Conservation (phyloP, 2,888 invertebrate genomes). For the Aspidiotus rigidus region DNA sequence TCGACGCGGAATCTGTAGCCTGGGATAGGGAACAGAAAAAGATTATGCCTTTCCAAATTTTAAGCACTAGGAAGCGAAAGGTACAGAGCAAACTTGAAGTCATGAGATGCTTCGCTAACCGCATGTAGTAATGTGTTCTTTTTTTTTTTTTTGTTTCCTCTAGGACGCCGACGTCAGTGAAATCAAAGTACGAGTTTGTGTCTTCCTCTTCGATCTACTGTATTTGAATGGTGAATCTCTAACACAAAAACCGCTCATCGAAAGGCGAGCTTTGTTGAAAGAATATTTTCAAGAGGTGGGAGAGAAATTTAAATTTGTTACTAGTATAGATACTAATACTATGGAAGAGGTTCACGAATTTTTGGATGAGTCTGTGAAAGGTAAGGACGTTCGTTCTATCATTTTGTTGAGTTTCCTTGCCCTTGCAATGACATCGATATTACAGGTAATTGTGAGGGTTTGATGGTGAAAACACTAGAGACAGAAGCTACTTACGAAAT, state of each 20-base stretch:
- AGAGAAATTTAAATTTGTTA: conserved; percentile 85
- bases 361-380: conserved; percentile 86
- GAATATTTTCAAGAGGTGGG: conserved; percentile 60
- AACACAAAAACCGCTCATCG: conserved; percentile 64
- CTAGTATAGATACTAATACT: conserved; percentile 65
- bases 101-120: neutral
- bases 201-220: conserved; percentile 92
- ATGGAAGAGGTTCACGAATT: conserved; percentile 90
- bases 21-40: conserved; percentile 79
- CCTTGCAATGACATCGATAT: conserved; percentile 32
- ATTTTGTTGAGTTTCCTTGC: neutral
- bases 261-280: conserved; percentile 62
- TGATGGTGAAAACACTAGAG: conserved; percentile 94
- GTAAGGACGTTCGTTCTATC: conserved; percentile 42
- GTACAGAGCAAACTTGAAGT: conserved; percentile 43
- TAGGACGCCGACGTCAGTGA: conserved; percentile 64
- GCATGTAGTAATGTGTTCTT: neutral
- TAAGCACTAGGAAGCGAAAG: conserved; percentile 92
- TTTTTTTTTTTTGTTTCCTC: conserved; percentile 34
- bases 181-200: conserved; percentile 82
- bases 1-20: conserved; percentile 96
- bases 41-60: conserved; percentile 90
- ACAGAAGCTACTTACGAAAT: conserved; percentile 92
- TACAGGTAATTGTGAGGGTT: conserved; percentile 87
- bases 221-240: conserved; percentile 81